Evolutionary conservation across 1,140 invertebrate species (phyloP), one percentile per base, ranked within the genome.

Genomic region (Lerema accius): DNA sequence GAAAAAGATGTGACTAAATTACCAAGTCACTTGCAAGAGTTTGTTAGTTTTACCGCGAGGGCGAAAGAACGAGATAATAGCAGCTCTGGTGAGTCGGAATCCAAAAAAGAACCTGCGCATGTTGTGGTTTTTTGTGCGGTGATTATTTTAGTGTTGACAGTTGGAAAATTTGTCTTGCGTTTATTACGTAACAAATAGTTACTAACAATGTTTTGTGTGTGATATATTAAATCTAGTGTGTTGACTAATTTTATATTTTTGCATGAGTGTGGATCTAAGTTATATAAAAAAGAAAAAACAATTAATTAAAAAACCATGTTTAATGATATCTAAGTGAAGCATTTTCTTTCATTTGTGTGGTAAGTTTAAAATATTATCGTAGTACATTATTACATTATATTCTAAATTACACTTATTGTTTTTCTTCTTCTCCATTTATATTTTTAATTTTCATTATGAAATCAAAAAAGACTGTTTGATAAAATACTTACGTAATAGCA

Each of bases 1-100:
- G 84, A 90, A 48, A 93, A 91, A 56, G 93, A 94, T 67, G 88
- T 94, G 3, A 91, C 91, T 58, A 92, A 92, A 32, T 85, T 96
- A 23, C 95, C 96, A 0, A 94, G 92, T 67, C 96, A 96, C 84
- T 89, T 96, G 59, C 93, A 94, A 69, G 95, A 96, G 72, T 95
- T 95, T 71, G 92, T 95, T 51, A 91, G 91, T 63, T 93, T 95
- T 78, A 92, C 94, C 35, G 89, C 90, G 48, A 93, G 92, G 61
- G 91, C 92, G 75, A 84, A 86, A 63, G 84, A 88, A 39, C 87
- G 76, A 89, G 91, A 92, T 90, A 92, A 92, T 67, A 59, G 61
- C 67, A 69, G 73, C 76, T 81, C 80, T 71, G 88, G 88, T 84
- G 81, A 84, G 81, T 89, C 81, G 46, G 68, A 71, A 17, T 26